Percentiles rank a stretch among this genome's conserved stretches.
Conservation (phyloP, 37 sponge, comb jelly and placozoan species). For the Axinella damicornis region DNA sequence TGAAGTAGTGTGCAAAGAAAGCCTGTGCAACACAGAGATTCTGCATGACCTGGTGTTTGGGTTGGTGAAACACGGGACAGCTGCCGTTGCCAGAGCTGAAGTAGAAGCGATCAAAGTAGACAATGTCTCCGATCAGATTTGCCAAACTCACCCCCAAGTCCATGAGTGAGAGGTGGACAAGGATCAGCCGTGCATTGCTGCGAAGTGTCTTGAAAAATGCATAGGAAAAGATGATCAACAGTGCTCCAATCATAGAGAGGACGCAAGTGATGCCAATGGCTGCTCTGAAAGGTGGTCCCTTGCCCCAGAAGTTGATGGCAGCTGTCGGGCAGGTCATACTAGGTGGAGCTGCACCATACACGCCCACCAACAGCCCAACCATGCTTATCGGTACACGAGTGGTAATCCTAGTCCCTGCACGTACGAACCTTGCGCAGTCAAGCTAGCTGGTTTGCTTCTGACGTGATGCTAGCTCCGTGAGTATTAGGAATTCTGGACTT, state of each 20-base stretch:
- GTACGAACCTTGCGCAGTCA: no score
- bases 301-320: neutral
- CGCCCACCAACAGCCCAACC: no score
- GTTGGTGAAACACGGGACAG: neutral
- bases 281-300: neutral
- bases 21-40: conserved; percentile 59
- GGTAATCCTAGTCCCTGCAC: no score
- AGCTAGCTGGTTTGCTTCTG: no score
- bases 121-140: conserved; percentile 53
- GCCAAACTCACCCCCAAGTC: conserved; percentile 51
- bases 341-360: no score
- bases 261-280: conserved; percentile 41
- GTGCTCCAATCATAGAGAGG: conserved; percentile 71
- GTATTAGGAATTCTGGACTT: no score
- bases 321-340: no score
- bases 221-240: conserved; percentile 65
- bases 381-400: no score
- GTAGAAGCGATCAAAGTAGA: conserved; percentile 63
- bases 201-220: conserved; percentile 37
- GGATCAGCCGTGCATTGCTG: conserved; percentile 47
- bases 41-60: neutral
- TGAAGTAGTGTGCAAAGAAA: conserved; percentile 71
- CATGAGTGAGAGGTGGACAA: conserved; percentile 80
- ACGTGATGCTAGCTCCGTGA: no score
- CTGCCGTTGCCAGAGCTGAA: neutral